These are phyloP conservation scores for Lutraria lutraria DNA, from an alignment of 2,888 invertebrate genomes.

Conservation along the genomic window DNA sequence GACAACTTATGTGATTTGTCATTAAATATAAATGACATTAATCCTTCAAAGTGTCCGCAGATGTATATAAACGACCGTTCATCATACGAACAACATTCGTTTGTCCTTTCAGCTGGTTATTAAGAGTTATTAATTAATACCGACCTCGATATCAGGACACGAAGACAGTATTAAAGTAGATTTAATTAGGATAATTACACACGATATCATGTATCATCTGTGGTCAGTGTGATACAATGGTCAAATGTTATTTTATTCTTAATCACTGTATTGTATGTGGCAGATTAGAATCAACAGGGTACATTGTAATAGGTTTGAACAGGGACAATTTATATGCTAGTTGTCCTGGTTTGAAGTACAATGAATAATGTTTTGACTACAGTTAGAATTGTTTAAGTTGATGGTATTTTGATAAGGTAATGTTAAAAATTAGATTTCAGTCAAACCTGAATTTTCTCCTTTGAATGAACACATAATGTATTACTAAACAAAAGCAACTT, in stretches of 20 bases:
- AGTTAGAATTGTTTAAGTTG: background rate
- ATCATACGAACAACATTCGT: background rate
- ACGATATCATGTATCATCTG: background rate
- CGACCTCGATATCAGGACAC: background rate
- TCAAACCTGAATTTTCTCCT: no score
- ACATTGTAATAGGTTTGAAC: background rate
- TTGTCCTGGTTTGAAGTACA: background rate
- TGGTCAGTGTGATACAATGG: background rate
- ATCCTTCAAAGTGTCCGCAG: background rate
- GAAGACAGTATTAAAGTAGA: background rate
- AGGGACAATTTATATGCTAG: background rate
- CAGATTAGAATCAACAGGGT: background rate
- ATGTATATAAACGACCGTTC: background rate
- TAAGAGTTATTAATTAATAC: background rate
- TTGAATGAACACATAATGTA: no score
- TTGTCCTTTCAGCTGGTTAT: background rate
- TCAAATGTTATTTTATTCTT: background rate
- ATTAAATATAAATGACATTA: background rate
- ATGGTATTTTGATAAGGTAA: background rate
- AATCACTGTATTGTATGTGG: background rate
- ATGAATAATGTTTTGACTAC: background rate
- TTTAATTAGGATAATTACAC: background rate
- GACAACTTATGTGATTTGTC: background rate
- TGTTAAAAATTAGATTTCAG: no score
- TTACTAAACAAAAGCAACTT: no score